These are phyloP conservation scores for Drosophila demipolita DNA, from an alignment of 2,888 invertebrate species.

Conservation along the genomic window DNA sequence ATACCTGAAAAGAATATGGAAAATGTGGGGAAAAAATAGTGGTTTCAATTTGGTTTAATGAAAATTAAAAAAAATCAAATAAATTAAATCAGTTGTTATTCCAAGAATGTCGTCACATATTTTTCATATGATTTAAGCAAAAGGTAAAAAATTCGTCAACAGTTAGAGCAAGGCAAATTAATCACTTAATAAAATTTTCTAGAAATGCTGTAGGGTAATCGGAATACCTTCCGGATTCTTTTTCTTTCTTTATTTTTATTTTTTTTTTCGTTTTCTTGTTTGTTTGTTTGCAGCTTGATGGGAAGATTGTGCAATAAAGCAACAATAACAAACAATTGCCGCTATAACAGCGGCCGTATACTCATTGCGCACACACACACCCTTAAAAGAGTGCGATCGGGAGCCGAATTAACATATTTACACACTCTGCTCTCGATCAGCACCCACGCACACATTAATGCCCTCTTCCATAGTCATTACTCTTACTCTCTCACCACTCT, in stretches of 20 bases:
- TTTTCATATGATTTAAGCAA: not conserved
- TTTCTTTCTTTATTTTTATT: slow-evolving; percentile 32
- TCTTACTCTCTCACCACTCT: slow-evolving; percentile 7
- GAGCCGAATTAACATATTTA: slow-evolving; percentile 56
- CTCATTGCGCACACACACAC: slow-evolving; percentile 36
- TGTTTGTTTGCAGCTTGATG: slow-evolving; percentile 46
- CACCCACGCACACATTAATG: slow-evolving; percentile 44
- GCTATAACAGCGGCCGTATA: slow-evolving; percentile 50
- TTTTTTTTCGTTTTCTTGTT: not conserved
- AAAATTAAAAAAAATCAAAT: not conserved
- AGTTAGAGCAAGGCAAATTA: not conserved
- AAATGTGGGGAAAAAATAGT: not conserved
- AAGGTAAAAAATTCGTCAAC: not conserved
- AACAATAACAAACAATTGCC: slow-evolving; percentile 71
- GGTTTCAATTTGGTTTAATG: not conserved
- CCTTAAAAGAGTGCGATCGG: slow-evolving; percentile 8
- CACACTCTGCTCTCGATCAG: slow-evolving; percentile 45
- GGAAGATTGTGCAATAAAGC: slow-evolving; percentile 74
- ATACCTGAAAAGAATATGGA: not conserved
- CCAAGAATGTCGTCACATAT: not conserved
- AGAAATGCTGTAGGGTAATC: slow-evolving; percentile 8
- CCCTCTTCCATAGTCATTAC: not conserved
- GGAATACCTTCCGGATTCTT: not conserved
- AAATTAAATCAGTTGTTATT: not conserved
- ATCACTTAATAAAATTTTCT: not conserved